Percentiles rank a stretch among this genome's conserved stretches.
These are phyloP conservation scores for Tursiops truncatus DNA, from an alignment of 2,113 vertebrate genomes.

Conservation along the genomic window DNA sequence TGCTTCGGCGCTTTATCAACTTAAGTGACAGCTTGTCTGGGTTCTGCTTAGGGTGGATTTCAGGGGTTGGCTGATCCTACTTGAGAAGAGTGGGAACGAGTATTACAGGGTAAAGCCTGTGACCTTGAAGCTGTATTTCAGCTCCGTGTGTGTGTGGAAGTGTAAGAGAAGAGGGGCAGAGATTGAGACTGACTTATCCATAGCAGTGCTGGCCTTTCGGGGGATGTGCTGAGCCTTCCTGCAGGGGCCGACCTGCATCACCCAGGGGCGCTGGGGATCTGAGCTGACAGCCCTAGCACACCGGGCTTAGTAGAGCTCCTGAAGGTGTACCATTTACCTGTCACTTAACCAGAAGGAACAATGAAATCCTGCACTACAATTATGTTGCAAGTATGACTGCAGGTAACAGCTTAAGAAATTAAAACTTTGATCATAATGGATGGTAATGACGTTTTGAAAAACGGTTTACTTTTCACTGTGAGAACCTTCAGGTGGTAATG, in stretches of 20 bases:
- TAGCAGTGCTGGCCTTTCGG: neutral
- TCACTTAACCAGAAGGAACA: neutral
- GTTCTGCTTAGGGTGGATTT: neutral
- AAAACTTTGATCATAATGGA: neutral
- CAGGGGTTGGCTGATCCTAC: neutral
- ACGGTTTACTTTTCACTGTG: neutral
- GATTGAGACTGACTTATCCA: neutral
- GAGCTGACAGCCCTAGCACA: neutral
- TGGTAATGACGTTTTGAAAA: neutral
- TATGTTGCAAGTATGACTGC: neutral
- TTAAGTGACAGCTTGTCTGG: neutral
- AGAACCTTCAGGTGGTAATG: neutral
- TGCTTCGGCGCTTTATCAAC: neutral
- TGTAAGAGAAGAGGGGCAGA: neutral
- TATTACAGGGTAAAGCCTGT: neutral
- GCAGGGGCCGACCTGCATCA: neutral
- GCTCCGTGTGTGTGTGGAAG: neutral
- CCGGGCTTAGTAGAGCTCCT: neutral
- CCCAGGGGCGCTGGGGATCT: neutral
- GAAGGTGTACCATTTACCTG: neutral
- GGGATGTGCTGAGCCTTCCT: neutral
- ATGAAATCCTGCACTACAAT: neutral
- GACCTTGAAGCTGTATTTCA: neutral
- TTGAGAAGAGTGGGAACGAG: neutral
- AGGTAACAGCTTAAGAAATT: neutral